phyloP scores from a whole-genome alignment of 2,797 vertebrate genomes.

The Chanos chanos region DNA sequence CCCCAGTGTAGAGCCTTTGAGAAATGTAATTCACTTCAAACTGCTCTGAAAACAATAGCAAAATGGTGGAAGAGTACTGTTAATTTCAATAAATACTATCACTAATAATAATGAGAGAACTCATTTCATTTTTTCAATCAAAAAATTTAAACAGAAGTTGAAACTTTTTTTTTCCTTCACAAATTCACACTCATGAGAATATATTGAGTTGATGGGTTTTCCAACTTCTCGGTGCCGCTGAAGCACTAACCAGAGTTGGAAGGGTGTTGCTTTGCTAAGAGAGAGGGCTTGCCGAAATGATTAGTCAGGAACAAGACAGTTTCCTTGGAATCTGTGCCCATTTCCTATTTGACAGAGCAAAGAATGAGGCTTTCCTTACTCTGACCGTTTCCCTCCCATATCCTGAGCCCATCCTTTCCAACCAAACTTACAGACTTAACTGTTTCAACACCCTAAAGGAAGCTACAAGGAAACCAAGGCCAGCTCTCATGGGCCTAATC shows the following conservation, averaged over 20 bases:
- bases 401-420: conserved; percentile 68
- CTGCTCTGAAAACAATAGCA: too few species aligned
- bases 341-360: conserved; percentile 67
- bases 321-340: conserved; percentile 73
- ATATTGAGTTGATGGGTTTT: too few species aligned
- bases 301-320: conserved; percentile 69
- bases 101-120: too few species aligned
- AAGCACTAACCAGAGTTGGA: background rate
- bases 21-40: too few species aligned
- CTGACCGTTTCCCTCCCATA: conserved; percentile 64
- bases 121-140: too few species aligned
- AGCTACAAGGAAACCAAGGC: conserved; percentile 26
- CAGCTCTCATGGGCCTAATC: conserved; percentile 13
- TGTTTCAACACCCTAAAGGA: conserved; percentile 47
- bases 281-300: conserved; percentile 27
- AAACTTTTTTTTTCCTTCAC: too few species aligned
- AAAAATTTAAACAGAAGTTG: too few species aligned
- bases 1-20: too few species aligned
- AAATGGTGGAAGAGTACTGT: too few species aligned
- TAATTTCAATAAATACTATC: too few species aligned
- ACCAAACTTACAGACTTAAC: conserved; percentile 37
- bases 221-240: too few species aligned
- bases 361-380: conserved; percentile 67
- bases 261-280: background rate
- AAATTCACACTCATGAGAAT: too few species aligned